Evolutionary conservation across 2,797 vertebrate species (phyloP).

Genomic region (Capromys pilorides): DNA sequence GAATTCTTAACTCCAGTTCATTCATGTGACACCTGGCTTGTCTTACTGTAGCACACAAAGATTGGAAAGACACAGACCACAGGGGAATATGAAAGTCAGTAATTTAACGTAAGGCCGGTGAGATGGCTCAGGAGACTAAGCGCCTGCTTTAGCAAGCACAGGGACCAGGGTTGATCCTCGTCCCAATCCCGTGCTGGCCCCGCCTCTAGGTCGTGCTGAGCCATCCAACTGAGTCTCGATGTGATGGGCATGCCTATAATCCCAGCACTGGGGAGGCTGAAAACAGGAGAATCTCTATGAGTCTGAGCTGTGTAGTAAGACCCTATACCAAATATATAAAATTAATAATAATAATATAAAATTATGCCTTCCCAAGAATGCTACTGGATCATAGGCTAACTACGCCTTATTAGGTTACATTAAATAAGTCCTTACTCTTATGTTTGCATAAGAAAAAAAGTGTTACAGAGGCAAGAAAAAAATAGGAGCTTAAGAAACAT

Average conservation of each 20-base stretch:
- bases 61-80: neutral
- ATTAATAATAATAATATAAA: neutral
- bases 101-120: too few relatives aligned
- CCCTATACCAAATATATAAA: too few relatives aligned
- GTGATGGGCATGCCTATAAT: too few relatives aligned
- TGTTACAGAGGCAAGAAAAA: neutral
- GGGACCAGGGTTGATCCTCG: too few relatives aligned
- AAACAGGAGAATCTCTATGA: too few relatives aligned
- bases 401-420: neutral
- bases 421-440: neutral
- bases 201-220: too few relatives aligned
- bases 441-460: constrained; percentile 55
- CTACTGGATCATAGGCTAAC: neutral
- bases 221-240: too few relatives aligned
- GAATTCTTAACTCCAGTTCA: neutral
- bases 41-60: neutral
- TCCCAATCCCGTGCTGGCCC: too few relatives aligned
- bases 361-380: neutral
- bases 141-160: too few relatives aligned
- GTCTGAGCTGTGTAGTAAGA: too few relatives aligned
- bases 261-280: too few relatives aligned
- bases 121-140: too few relatives aligned
- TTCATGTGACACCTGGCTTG: neutral
- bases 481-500: neutral
- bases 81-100: neutral